These are phyloP conservation scores for Chrysodeixis includens DNA, from an alignment of 2,888 invertebrate species.

Conservation along the genomic window DNA sequence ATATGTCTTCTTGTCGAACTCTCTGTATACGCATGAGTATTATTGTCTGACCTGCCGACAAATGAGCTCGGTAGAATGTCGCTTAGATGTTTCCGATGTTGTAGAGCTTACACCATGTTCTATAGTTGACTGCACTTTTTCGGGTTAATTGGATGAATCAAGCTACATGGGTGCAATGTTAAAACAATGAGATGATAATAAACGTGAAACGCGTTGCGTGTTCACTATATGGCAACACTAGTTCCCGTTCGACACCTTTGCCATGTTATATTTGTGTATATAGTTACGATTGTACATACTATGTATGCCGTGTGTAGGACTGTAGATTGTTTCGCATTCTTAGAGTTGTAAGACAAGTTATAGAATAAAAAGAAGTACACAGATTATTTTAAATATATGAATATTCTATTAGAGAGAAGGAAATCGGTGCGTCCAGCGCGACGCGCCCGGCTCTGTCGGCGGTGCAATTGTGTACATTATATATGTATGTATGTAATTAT, in stretches of 20 bases:
- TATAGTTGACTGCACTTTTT: background rate
- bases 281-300: constrained; percentile 86
- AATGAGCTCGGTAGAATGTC: background rate
- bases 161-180: background rate
- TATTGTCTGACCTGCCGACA: background rate
- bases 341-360: constrained; percentile 79
- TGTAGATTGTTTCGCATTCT: constrained; percentile 83
- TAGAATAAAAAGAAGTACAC: constrained; percentile 74
- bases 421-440: constrained; percentile 36
- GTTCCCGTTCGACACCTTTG: constrained; percentile 70
- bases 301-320: constrained; percentile 85
- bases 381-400: constrained; percentile 64
- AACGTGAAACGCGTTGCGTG: constrained; percentile 59
- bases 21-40: background rate
- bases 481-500: constrained; percentile 52
- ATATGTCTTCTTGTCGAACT: background rate
- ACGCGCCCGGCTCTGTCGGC: constrained; percentile 24
- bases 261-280: constrained; percentile 83
- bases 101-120: background rate
- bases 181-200: background rate
- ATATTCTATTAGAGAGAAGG: constrained; percentile 48
- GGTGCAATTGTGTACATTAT: constrained; percentile 65
- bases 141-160: constrained; percentile 1
- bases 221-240: constrained; percentile 64
- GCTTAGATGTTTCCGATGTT: background rate